Evolutionary conservation across 1,140 invertebrate genomes (phyloP), one percentile per base, ranked within the genome.

Genomic region (Telenomus remus): DNA sequence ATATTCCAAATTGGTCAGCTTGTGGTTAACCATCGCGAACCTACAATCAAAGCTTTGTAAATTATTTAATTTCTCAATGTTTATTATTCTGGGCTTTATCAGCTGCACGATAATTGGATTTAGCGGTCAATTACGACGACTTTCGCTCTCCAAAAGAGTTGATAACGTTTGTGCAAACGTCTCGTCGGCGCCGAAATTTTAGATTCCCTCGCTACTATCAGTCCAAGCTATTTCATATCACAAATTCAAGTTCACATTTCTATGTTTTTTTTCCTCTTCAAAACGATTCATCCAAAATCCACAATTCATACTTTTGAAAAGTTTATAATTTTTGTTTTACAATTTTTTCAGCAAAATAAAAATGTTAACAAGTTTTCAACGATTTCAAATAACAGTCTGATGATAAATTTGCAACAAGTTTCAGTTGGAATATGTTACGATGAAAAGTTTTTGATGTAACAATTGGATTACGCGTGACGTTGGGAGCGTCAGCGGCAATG

Each of bases 391-490:
- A 27, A 27, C 19, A 1, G 19, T 27, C 19, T 27, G 19, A 27
- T 27, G 6, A 61, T 61, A 33, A 56, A 56, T 61, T 12, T 14
- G 35, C 49, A 44, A 61, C 61, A 70, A 27, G 54, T 43, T 46
- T 43, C 34, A 0, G 27, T 27, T n/a, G n/a, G n/a, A n/a, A n/a
- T n/a, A n/a, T n/a, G n/a, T n/a, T n/a, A n/a, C n/a, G n/a, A n/a
- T 39, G 11, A 59, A 66, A 60, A 66, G 55, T 66, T 68, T 75
- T 76, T 70, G 63, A 76, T 76, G 74, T 71, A 70, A 71, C 68
- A 76, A 72, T 72, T 66, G 42, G 64, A 75, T 75, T 63, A 75
- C 64, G n/a, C 19, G 2, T 27, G 19, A 27, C 6, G 19, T 6
- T 57, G 56, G 68, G 16, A 47, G 39, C 69, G 60, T 72, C 69